These are phyloP conservation scores for Ricordea florida DNA, from an alignment of 92 coral and sea anemone species.

Conservation along the genomic window DNA sequence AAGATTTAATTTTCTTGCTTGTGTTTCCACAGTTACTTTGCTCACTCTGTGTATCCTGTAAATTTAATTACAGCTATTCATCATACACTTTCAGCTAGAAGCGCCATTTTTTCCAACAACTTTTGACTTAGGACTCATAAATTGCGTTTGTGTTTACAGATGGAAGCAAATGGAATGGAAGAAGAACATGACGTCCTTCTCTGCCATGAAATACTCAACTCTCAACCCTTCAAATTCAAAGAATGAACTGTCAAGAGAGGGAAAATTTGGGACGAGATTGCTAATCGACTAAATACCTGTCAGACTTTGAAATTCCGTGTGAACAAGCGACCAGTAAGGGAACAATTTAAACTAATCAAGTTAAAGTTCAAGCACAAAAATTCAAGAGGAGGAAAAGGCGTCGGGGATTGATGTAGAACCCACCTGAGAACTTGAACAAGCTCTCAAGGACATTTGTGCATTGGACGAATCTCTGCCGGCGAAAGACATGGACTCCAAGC, in stretches of 20 bases:
- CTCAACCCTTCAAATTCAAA: slow-evolving; percentile 52
- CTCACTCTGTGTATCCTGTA: background rate
- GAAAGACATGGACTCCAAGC: background rate
- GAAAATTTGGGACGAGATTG: slow-evolving; percentile 58
- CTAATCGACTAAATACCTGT: slow-evolving; percentile 13
- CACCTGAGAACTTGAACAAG: slow-evolving; percentile 52
- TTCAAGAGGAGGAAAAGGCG: slow-evolving; percentile 49
- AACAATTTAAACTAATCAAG: slow-evolving; percentile 49
- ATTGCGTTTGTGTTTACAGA: background rate
- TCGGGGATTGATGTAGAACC: slow-evolving; percentile 50
- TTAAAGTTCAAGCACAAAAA: slow-evolving; percentile 23
- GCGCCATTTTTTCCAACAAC: slow-evolving; percentile 7
- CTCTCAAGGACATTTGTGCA: slow-evolving; percentile 30
- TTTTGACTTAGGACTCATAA: background rate
- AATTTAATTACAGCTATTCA: slow-evolving; percentile 2
- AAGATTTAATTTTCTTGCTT: slow-evolving; percentile 10
- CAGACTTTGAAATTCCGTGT: slow-evolving; percentile 30
- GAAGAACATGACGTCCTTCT: slow-evolving; percentile 46
- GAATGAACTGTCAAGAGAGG: slow-evolving; percentile 53
- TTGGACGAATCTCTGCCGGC: slow-evolving; percentile 11
- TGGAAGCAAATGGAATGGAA: slow-evolving; percentile 43
- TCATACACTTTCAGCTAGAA: background rate
- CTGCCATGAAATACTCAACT: slow-evolving; percentile 37
- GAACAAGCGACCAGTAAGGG: slow-evolving; percentile 53
- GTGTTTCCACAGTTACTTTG: slow-evolving; percentile 13